Percentiles rank a stretch among this genome's conserved stretches.
Conservation (phyloP, 2,888 invertebrate genomes). For the Drosophila borborema region DNA sequence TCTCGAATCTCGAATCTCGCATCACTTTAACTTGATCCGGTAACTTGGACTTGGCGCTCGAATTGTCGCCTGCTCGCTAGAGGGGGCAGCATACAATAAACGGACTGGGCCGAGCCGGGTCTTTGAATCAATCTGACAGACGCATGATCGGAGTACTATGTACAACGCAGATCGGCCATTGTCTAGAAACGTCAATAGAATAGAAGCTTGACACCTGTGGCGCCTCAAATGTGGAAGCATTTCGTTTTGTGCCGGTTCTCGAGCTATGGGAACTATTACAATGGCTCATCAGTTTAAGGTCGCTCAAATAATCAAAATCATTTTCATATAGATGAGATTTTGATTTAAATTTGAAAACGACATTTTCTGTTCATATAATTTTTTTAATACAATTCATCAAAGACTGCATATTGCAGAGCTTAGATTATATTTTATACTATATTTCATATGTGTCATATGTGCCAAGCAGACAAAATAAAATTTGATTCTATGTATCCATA, state of each 20-base stretch:
- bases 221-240: slow-evolving; percentile 55
- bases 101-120: slow-evolving; percentile 27
- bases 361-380: not conserved
- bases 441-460: too few species aligned
- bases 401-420: not conserved
- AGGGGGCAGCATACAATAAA: slow-evolving; percentile 50
- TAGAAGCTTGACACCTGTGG: slow-evolving; percentile 72
- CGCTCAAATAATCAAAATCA: not conserved
- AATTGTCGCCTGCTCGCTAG: slow-evolving; percentile 9
- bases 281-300: slow-evolving; percentile 12
- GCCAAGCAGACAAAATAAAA: too few species aligned
- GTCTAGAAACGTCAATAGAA: slow-evolving; percentile 64
- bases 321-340: slow-evolving; percentile 5
- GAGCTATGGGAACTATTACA: slow-evolving; percentile 8
- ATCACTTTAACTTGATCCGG: slow-evolving; percentile 11
- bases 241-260: not conserved
- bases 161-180: slow-evolving; percentile 34
- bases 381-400: not conserved
- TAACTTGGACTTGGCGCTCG: not conserved
- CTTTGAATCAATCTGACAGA: slow-evolving; percentile 48
- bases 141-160: slow-evolving; percentile 35
- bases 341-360: slow-evolving; percentile 3
- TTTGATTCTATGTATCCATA: too few species aligned
- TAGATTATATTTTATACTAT: not conserved
- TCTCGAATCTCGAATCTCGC: slow-evolving; percentile 39